Base-by-base conservation (phyloP, 2,113 vertebrate genomes). In the Oreochromis tanganicae region DNA sequence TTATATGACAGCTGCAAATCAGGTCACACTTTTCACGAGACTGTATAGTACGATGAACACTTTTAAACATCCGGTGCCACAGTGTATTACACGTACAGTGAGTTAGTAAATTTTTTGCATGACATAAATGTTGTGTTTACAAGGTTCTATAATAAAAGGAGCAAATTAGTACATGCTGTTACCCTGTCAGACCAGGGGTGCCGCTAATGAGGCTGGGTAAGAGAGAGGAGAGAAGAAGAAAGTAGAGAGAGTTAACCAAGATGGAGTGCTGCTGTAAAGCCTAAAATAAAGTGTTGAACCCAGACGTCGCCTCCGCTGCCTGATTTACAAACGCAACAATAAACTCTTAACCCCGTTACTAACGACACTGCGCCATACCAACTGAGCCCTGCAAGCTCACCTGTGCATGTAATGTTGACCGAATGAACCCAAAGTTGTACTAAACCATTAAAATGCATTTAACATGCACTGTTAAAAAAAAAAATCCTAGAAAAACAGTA, bases 1-100 rank as follows among this genome's bases (percentile, higher is more conserved):
- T 93, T 92, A 88, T 87, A 78, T 90, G 91, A 91, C 89, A 91
- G 88, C 85, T 87, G 43, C 48, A 93, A 95, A 93, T 56, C 91
- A 91, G 92, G 93, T 93, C 93, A 95, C 82, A 68, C 48, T 80
- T 91, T 90, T 92, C 82, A 86, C 85, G 36, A 73, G 73, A 48
- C 27, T 80, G 9, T 91, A 24, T 89, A 91, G 73, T 82, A 83
- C 17, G 81, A 84, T 90, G 85, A 84, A 85, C 41, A 88, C 85
- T 83, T 92, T 90, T 88, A 63, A 91, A 90, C 85, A 84, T 57
- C 43, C 2, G 17, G 38, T 32, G 81, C 71, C 34, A 27, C 54
- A 24, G 14, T 55, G 78, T 59, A 21, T 21, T 48, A 38, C 52
- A 46, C 2, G 27, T 50, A 82, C 57, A 71, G 4, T 80, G 71